Base-by-base conservation (phyloP, 2,113 vertebrate genomes). In the Petromus typicus region DNA sequence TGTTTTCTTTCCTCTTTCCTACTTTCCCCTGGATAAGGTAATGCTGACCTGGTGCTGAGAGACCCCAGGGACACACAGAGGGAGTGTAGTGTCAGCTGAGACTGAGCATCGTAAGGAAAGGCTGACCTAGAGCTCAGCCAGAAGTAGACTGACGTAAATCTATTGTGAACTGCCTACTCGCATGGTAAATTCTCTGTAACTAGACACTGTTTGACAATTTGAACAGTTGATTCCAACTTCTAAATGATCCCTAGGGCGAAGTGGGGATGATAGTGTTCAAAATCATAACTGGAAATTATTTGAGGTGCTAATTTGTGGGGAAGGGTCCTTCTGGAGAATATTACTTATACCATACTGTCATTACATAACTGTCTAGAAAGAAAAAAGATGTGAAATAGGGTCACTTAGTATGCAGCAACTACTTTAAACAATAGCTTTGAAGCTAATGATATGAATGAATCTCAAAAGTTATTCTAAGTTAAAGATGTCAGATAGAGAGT, bases 151-250 rank as follows among this genome's bases (percentile, higher is more conserved):
- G 40, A 86, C 63, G 7, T 91, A 89, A 83, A 78, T 86, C 56
- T 66, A 83, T 59, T 61, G 57, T 63, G 71, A 92, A 88, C 73
- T 94, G 40, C 71, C n/a, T 71, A 59, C 78, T 59, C 69, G 81
- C 43, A 64, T 85, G 78, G 63, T 84, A 57, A 69, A 94, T 85
- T 78, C 89, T 63, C 57, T 69, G 0, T 82, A 87, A 54, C 10
- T 80, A 22, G 63, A 80, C 56, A 13, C 93, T 85, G 43, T 90
- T 66, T 92, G 56, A n/a, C 86, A 32, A 56, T 92, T 96, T 87
- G n/a, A 83, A 73, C 57, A 86, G 6, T 71, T 95, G 79, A 32
- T 51, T 54, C 11, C 56, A 76, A 76, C 5, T 48, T 89, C 69
- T 4, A 84, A 56, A 63, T 71, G 34, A 81, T 81, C 30, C 51